Evolutionary conservation across 2,797 vertebrate species (phyloP).

Genomic region (Chloroceryle inda): DNA sequence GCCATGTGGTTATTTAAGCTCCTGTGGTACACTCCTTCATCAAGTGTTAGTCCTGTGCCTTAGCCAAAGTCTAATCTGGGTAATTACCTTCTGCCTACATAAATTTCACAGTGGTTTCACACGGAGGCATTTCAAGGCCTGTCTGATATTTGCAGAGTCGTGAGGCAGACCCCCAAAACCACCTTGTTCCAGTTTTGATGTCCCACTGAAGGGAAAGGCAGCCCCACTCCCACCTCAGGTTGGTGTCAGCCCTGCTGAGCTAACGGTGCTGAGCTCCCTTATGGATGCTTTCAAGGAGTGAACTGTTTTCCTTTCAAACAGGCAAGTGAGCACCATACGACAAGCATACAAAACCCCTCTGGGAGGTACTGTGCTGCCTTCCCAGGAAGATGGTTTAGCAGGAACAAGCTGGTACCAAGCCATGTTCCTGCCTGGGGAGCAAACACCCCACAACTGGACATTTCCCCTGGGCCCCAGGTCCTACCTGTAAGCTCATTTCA

Average conservation of each 20-base stretch:
- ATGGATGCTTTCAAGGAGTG: not conserved
- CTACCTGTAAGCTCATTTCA: not conserved
- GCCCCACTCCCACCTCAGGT: fast-evolving
- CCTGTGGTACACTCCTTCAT: not conserved
- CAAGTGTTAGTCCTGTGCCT: not conserved
- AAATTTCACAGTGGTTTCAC: not conserved
- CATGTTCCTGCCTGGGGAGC: not conserved
- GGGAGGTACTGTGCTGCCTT: not conserved
- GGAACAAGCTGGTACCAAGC: not conserved
- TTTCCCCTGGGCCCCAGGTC: not conserved
- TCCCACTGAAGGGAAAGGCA: not conserved
- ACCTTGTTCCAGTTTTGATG: not conserved
- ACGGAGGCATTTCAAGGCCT: slow-evolving; percentile 8
- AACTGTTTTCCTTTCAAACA: not conserved
- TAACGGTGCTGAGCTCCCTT: fast-evolving
- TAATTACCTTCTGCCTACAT: slow-evolving; percentile 1
- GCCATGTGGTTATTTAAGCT: fast-evolving
- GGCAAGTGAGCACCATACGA: fast-evolving
- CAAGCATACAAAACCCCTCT: not conserved
- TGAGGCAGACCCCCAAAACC: not conserved
- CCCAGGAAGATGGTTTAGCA: not conserved
- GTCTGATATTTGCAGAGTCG: not conserved
- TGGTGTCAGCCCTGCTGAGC: not conserved
- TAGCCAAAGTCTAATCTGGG: not conserved
- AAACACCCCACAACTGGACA: not conserved